Evolutionary conservation across 2,888 invertebrate genomes (phyloP).

Genomic region (Drosophila monieri): DNA sequence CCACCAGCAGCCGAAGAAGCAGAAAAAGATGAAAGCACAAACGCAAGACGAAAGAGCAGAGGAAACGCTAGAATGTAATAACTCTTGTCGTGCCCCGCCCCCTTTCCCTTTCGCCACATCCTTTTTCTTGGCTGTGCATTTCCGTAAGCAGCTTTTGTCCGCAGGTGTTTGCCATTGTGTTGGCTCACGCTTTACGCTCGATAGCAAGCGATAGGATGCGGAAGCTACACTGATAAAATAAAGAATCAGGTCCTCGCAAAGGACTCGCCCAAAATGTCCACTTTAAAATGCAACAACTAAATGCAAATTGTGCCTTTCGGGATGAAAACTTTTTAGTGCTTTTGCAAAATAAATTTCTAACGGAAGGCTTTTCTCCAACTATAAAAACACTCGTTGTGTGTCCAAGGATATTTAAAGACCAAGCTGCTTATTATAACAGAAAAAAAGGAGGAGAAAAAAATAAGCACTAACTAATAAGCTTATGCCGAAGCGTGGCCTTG

Average conservation of each 20-base stretch:
- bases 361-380: background rate
- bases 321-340: background rate
- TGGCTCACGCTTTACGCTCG: conserved; percentile 64
- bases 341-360: background rate
- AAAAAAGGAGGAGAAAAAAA: conserved; percentile 48
- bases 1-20: conserved; percentile 25
- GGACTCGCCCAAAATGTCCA: background rate
- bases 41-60: conserved; percentile 38
- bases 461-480: conserved; percentile 71
- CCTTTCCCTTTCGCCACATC: background rate
- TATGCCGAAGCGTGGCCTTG: conserved; percentile 39
- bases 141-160: conserved; percentile 77
- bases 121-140: conserved; percentile 39
- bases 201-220: conserved; percentile 27
- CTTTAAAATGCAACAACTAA: background rate
- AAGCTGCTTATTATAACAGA: conserved; percentile 75
- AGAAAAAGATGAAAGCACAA: conserved; percentile 41
- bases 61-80: conserved; percentile 71
- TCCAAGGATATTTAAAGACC: conserved; percentile 61
- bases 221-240: conserved; percentile 10
- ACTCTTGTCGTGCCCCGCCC: conserved; percentile 59
- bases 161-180: conserved; percentile 79
- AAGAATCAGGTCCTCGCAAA: background rate
- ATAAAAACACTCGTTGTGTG: conserved; percentile 32
- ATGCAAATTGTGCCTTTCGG: background rate